A percentile compares a stretch with the other conserved stretches of the same genome.
phyloP scores from a whole-genome alignment of 1,140 invertebrate species.

The Papilio aristodemus region DNA sequence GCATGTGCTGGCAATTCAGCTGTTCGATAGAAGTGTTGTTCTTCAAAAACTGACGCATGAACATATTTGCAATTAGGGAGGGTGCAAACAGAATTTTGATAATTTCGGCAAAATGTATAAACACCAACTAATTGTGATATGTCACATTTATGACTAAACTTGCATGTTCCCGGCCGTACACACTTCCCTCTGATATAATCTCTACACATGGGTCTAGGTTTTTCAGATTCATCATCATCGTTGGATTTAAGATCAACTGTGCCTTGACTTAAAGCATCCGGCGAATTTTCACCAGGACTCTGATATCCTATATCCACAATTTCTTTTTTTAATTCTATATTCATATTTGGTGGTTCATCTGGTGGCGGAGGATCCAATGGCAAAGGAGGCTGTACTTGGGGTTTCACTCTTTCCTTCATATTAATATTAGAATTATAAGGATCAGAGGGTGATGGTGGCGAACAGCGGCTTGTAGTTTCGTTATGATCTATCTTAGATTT shows the following conservation, averaged over 20 bases:
- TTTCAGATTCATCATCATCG: slow-evolving; percentile 30
- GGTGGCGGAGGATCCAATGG: slow-evolving; percentile 46
- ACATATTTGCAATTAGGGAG: slow-evolving; percentile 55
- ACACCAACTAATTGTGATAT: slow-evolving; percentile 49
- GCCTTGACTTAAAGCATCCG: background rate
- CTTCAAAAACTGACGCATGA: slow-evolving; percentile 63
- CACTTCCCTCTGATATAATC: slow-evolving; percentile 62
- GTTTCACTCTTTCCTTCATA: slow-evolving; percentile 24
- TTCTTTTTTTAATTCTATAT: slow-evolving; percentile 43
- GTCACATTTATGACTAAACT: slow-evolving; percentile 52
- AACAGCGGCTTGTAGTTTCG: slow-evolving; percentile 38
- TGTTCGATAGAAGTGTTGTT: slow-evolving; percentile 57
- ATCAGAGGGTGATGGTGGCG: slow-evolving; percentile 33
- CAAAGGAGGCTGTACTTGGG: slow-evolving; percentile 47
- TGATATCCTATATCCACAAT: slow-evolving; percentile 44
- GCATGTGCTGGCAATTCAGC: slow-evolving; percentile 53
- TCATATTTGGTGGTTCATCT: slow-evolving; percentile 33
- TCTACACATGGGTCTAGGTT: slow-evolving; percentile 48
- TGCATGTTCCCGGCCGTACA: slow-evolving; percentile 49
- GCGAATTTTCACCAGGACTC: background rate
- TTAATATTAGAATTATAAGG: slow-evolving; percentile 30
- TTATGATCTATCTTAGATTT: slow-evolving; percentile 53
- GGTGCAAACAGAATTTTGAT: slow-evolving; percentile 54
- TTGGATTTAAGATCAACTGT: background rate
- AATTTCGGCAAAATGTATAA: slow-evolving; percentile 62